These are phyloP conservation scores for Campoletis sonorensis DNA, from an alignment of 1,140 invertebrate species.

Conservation along the genomic window DNA sequence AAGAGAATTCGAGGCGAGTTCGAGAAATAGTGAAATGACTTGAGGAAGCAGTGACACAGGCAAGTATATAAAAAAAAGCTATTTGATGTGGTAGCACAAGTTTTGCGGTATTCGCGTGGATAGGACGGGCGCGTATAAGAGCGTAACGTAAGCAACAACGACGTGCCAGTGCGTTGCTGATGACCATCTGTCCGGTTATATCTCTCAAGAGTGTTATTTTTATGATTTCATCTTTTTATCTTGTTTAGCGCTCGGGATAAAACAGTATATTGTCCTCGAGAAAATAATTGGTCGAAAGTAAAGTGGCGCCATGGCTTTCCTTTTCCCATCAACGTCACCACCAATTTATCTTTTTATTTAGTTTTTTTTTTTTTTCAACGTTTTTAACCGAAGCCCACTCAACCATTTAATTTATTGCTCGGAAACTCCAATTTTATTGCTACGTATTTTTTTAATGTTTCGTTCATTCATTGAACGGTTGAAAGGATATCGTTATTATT, in stretches of 20 bases:
- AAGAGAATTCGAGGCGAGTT: too few relatives aligned
- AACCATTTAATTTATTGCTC: neutral
- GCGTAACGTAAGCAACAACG: conserved; percentile 13
- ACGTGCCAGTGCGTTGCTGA: conserved; percentile 23
- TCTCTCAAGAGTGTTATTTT: conserved; percentile 17
- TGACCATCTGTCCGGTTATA: conserved; percentile 33
- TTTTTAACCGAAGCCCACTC: neutral
- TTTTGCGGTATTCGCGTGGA: neutral
- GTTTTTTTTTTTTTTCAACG: too few relatives aligned
- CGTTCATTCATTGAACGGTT: too few relatives aligned
- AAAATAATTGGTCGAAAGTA: conserved; percentile 43
- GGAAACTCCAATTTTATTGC: neutral
- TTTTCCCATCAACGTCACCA: conserved; percentile 7
- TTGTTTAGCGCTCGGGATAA: neutral
- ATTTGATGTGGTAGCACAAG: neutral
- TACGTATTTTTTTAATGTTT: neutral
- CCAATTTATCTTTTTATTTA: neutral
- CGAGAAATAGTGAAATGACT: too few relatives aligned
- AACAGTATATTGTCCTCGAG: conserved; percentile 9
- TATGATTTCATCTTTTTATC: conserved; percentile 10
- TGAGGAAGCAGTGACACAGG: too few relatives aligned
- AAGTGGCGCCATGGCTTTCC: conserved; percentile 34
- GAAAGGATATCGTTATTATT: too few relatives aligned
- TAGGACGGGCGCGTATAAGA: conserved; percentile 21
- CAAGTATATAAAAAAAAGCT: neutral